Conservation (phyloP, 2,888 invertebrate species). For the Macrosoma leucophasiata region DNA sequence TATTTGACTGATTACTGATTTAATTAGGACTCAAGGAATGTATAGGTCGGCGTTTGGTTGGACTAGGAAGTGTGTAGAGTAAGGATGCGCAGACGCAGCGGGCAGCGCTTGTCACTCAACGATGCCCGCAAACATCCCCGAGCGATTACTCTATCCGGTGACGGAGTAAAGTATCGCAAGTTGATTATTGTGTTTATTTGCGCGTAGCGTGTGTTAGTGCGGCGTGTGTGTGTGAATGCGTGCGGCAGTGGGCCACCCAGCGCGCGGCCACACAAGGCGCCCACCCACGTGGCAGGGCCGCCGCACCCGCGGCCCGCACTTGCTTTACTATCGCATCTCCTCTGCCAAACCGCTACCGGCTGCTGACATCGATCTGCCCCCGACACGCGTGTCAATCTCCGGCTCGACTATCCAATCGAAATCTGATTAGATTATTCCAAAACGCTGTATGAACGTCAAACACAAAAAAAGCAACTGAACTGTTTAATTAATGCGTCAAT, state of each 20-base stretch:
- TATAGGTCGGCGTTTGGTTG: conserved; percentile 19
- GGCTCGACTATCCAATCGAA: conserved; percentile 34
- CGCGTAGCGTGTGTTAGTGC: conserved; percentile 59
- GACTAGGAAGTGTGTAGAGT: conserved; percentile 3
- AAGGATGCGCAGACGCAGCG: conserved; percentile 6
- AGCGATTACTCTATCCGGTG: conserved; percentile 72
- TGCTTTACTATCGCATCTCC: conserved; percentile 25
- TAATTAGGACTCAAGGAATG: too few species aligned
- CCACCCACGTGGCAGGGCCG: conserved; percentile 72
- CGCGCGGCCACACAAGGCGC: conserved; percentile 72
- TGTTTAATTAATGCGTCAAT: too few species aligned
- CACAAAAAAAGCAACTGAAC: conserved; percentile 7
- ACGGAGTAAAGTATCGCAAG: conserved; percentile 72
- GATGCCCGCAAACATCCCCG: conserved; percentile 46
- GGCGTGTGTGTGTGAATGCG: conserved; percentile 53
- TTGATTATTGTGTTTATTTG: conserved; percentile 74
- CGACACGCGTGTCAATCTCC: conserved; percentile 50
- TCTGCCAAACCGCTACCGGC: conserved; percentile 35
- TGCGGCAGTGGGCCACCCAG: conserved; percentile 63
- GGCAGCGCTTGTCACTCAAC: conserved; percentile 55
- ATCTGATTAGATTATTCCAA: too few species aligned
- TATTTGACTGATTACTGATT: too few species aligned
- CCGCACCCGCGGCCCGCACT: conserved; percentile 55
- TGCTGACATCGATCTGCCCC: conserved; percentile 36
- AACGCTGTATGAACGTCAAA: conserved; percentile 15